These are phyloP conservation scores for Muschampia staudingeri DNA, from an alignment of 2,888 invertebrate genomes.

Conservation along the genomic window DNA sequence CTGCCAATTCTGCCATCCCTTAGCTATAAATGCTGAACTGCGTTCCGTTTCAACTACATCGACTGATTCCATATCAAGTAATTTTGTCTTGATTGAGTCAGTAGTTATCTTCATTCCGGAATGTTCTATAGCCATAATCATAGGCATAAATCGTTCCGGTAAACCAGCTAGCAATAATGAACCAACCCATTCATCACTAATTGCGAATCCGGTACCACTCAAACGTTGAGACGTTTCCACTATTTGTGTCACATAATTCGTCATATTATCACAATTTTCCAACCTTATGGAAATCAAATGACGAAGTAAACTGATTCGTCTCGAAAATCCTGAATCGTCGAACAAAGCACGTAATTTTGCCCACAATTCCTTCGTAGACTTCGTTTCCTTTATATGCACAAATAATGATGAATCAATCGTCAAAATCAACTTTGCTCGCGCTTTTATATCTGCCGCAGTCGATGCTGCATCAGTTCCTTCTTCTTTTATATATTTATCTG, in stretches of 20 bases:
- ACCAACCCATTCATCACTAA: slow-evolving; percentile 68
- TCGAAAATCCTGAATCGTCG: slow-evolving; percentile 55
- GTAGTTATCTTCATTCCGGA: slow-evolving; percentile 30
- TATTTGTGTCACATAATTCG: slow-evolving; percentile 66
- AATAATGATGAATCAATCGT: slow-evolving; percentile 22
- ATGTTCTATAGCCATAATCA: slow-evolving; percentile 39
- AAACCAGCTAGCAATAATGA: slow-evolving; percentile 64
- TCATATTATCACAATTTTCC: slow-evolving; percentile 44
- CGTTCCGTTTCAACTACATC: background rate
- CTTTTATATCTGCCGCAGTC: background rate
- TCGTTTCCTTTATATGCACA: slow-evolving; percentile 61
- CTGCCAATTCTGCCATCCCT: background rate
- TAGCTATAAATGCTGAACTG: background rate
- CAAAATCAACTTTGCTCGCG: background rate
- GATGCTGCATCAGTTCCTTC: background rate
- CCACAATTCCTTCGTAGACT: slow-evolving; percentile 60
- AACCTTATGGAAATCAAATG: slow-evolving; percentile 45
- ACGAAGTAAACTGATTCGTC: slow-evolving; percentile 51
- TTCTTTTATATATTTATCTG: background rate
- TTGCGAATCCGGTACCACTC: slow-evolving; percentile 64
- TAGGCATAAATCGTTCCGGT: slow-evolving; percentile 50
- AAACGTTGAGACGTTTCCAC: slow-evolving; percentile 65
- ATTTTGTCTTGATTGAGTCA: slow-evolving; percentile 39
- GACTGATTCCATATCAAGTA: slow-evolving; percentile 43
- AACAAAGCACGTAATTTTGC: slow-evolving; percentile 64